Evolutionary conservation across 92 coral and sea anemone species (phyloP).

Genomic region (Pocillopora meandrina): DNA sequence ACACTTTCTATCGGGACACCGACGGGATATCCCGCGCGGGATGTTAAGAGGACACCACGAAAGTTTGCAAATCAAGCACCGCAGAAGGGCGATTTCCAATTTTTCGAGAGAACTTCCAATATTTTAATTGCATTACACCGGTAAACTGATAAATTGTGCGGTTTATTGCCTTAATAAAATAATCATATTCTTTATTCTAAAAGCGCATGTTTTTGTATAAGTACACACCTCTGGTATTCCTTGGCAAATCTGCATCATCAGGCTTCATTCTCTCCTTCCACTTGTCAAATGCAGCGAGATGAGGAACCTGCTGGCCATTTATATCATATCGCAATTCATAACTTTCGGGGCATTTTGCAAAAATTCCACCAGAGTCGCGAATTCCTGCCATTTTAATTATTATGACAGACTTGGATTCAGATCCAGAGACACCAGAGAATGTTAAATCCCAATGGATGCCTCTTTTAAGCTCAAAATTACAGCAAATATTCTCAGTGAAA

Average conservation of each 20-base stretch:
- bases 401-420: not conserved
- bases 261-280: conserved; percentile 10
- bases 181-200: too few relatives aligned
- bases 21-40: too few relatives aligned
- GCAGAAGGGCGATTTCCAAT: too few relatives aligned
- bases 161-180: too few relatives aligned
- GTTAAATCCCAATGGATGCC: not conserved
- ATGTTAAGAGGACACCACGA: too few relatives aligned
- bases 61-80: too few relatives aligned
- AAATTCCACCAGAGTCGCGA: not conserved
- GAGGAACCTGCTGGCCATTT: not conserved
- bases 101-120: too few relatives aligned
- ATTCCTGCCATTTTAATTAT: conserved; percentile 10
- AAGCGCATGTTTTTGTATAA: too few relatives aligned
- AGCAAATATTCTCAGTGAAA: not conserved
- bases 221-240: not conserved
- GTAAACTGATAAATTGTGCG: too few relatives aligned
- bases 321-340: not conserved
- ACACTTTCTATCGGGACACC: too few relatives aligned
- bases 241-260: not conserved
- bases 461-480: not conserved
- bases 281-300: not conserved
- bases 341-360: conserved; percentile 8
- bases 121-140: too few relatives aligned
- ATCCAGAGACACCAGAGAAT: not conserved